phyloP scores from a whole-genome alignment of 2,888 invertebrate genomes.

The Conomelus anceps region DNA sequence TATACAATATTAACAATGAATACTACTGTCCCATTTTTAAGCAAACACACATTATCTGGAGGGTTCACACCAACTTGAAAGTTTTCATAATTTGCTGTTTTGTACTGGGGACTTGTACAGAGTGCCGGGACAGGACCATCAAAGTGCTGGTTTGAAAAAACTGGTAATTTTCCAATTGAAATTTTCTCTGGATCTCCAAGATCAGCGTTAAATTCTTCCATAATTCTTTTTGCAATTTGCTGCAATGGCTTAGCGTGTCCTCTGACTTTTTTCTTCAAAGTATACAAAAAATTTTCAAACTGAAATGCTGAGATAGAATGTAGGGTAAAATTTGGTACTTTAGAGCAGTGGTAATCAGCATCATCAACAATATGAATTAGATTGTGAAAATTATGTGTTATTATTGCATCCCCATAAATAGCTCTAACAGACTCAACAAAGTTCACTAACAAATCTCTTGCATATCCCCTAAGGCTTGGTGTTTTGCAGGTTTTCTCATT shows the following conservation, averaged over 20 bases:
- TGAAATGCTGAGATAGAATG: conserved; percentile 31
- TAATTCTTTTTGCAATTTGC: conserved; percentile 19
- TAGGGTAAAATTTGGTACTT: conserved; percentile 21
- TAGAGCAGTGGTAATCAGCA: conserved; percentile 28
- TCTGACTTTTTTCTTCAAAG: conserved; percentile 20
- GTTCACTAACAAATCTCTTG: conserved; percentile 29
- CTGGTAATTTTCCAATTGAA: background rate
- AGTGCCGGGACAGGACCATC: background rate
- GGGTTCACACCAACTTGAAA: background rate
- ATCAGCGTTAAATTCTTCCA: background rate
- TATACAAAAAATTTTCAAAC: conserved; percentile 34
- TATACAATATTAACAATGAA: background rate
- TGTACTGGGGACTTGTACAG: background rate
- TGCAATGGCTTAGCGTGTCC: conserved; percentile 24
- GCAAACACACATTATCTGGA: background rate
- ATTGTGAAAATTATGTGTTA: conserved; percentile 36
- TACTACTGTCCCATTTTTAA: background rate
- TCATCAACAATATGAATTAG: conserved; percentile 33
- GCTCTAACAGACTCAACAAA: conserved; percentile 33
- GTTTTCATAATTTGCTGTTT: background rate
- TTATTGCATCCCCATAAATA: conserved; percentile 32
- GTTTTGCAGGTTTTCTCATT: conserved; percentile 27
- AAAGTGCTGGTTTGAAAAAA: background rate
- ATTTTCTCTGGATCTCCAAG: background rate
- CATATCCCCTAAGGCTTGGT: conserved; percentile 29